These are phyloP conservation scores for Dicranocentrus wangi DNA, from an alignment of 2,888 invertebrate genomes.

Conservation along the genomic window DNA sequence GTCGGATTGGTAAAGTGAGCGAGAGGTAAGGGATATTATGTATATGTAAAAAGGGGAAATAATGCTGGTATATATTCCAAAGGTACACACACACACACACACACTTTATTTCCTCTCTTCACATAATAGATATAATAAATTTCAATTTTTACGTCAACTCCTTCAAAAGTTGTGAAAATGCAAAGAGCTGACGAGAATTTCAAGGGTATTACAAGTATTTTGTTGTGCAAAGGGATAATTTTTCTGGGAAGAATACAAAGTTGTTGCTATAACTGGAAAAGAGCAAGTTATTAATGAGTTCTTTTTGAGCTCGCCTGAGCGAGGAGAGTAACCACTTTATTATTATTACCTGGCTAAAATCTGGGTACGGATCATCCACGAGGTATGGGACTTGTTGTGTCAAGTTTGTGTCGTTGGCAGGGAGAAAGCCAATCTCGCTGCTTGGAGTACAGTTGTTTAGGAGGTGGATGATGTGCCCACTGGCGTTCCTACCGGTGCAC, in stretches of 20 bases:
- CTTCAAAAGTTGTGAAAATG: too few species aligned
- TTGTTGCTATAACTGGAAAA: neutral
- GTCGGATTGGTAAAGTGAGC: too few species aligned
- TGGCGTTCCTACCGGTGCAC: neutral
- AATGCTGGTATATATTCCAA: too few species aligned
- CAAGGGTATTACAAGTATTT: too few species aligned
- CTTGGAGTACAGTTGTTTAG: neutral
- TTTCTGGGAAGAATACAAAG: neutral
- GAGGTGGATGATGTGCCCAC: neutral
- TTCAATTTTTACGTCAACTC: too few species aligned
- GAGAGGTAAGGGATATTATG: too few species aligned
- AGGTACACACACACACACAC: too few species aligned
- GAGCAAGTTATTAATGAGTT: neutral
- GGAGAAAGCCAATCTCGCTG: neutral
- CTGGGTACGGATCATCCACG: conserved; percentile 39
- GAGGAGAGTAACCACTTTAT: too few species aligned
- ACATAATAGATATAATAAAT: too few species aligned
- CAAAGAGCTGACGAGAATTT: too few species aligned
- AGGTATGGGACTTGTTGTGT: neutral
- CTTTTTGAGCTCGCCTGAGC: neutral
- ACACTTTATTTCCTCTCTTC: too few species aligned
- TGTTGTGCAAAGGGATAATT: neutral
- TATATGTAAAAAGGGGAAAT: too few species aligned
- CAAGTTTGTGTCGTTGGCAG: neutral
- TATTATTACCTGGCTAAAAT: conserved; percentile 64